These are phyloP conservation scores for Adelosebastes latens DNA, from an alignment of 2,797 vertebrate species.

Conservation along the genomic window DNA sequence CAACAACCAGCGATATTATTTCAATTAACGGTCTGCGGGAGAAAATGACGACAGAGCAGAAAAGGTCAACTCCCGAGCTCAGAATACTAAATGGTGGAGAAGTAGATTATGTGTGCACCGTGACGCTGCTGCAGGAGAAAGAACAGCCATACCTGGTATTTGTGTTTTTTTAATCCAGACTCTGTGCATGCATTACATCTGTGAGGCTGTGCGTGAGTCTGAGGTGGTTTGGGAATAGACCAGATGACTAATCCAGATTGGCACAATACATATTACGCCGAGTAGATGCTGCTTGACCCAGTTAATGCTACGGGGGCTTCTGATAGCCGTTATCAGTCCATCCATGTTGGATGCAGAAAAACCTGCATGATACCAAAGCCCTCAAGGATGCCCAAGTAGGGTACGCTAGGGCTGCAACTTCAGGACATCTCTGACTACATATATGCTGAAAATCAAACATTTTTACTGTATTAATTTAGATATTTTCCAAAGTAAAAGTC, in stretches of 20 bases:
- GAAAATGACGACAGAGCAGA: background rate
- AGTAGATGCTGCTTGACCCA: slow-evolving; percentile 54
- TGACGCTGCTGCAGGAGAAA: background rate
- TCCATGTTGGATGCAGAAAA: background rate
- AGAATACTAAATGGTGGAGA: background rate
- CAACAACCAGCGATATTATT: background rate
- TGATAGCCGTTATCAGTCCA: background rate
- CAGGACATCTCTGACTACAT: too few relatives aligned
- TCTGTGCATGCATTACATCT: background rate
- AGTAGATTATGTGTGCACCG: background rate
- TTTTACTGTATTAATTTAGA: too few relatives aligned
- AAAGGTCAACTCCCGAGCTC: background rate
- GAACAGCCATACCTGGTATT: background rate
- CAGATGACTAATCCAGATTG: slow-evolving; percentile 66
- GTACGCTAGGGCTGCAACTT: background rate
- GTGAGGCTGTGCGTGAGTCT: slow-evolving; percentile 1
- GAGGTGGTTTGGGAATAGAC: slow-evolving; percentile 23
- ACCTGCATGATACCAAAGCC: background rate
- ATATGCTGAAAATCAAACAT: too few relatives aligned
- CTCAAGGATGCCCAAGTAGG: too few relatives aligned
- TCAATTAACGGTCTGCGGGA: background rate
- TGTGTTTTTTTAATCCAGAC: background rate
- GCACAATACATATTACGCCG: slow-evolving; percentile 30
- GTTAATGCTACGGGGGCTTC: slow-evolving; percentile 26
- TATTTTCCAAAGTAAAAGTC: too few relatives aligned